Evolutionary conservation across 2,888 invertebrate species (phyloP), one percentile per base, ranked within the genome.

Genomic region (Tholera decimalis): DNA sequence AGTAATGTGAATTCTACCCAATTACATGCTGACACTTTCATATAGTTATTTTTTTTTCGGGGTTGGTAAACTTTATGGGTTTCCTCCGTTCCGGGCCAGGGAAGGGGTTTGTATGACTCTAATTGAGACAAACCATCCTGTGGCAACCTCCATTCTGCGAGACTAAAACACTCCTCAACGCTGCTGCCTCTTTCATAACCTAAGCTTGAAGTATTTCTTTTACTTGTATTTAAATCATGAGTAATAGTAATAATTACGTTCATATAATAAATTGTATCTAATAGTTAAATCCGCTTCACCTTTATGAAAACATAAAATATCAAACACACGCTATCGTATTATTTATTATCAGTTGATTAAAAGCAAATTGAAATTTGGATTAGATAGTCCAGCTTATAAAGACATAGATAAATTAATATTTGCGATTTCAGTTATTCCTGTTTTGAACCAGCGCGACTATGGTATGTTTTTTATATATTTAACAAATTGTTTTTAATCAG

Each of bases 381-480:
- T 88, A 91, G 91, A 91, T 89, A 89, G 76, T 84, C 82, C 80
- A 76, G 66, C 71, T 67, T 68, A 80, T 83, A 68, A 69, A 46
- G 79, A 80, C 83, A 86, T 65, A 77, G 84, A 85, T 85, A 85
- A 55, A 68, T 62, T 59, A 62, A 39, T 57, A 44, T 51, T 60
- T 30, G 35, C 35, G 13, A 41, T 64, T 71, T 70, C 68, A 49
- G 76, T 63, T 83, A 82, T 80, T 89, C 80, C 73, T 75, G 73
- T 82, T 82, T 76, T 67, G 67, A 73, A 84, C 88, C 88, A 87
- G 89, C 89, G 83, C 63, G 74, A 89, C 76, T 73, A 93, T 93
- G 93, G 93, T 93, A 88, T 88, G 93, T 85, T 58, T 18, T n/a
- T 18, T 72, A 15, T 15, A n/a, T 49, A 28, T 37, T 59, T 50